Percentiles rank a stretch among this genome's conserved stretches.
Conservation (phyloP, 2,113 vertebrate species). For the Apus apus region DNA sequence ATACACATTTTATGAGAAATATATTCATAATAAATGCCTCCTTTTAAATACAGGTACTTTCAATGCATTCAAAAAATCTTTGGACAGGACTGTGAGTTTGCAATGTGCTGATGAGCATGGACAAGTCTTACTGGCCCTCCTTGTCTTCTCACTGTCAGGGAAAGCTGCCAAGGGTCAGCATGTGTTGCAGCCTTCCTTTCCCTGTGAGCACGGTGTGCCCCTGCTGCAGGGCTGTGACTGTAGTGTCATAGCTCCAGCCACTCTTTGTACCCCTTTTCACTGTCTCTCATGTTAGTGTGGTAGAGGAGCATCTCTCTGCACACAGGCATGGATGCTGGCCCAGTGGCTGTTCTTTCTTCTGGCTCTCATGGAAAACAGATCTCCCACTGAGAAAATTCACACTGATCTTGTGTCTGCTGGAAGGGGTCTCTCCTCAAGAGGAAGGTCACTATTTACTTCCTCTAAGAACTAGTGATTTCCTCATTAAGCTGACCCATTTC, state of each 20-base stretch:
- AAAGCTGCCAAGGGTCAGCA: neutral
- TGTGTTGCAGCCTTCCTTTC: neutral
- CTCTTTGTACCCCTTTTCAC: neutral
- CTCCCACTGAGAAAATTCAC: neutral
- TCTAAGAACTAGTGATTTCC: neutral
- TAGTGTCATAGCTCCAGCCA: neutral
- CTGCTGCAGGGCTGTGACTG: neutral
- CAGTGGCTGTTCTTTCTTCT: neutral
- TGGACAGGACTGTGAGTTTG: neutral
- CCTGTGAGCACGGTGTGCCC: neutral
- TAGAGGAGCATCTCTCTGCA: neutral
- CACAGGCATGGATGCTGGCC: neutral
- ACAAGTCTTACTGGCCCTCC: neutral
- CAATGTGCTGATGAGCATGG: neutral
- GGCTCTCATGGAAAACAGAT: neutral
- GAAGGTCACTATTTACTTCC: neutral
- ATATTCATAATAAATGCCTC: neutral
- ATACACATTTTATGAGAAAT: neutral
- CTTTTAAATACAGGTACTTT: neutral
- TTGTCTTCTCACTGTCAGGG: neutral
- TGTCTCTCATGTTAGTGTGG: neutral
- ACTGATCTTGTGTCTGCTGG: accelerated
- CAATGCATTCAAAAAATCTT: neutral
- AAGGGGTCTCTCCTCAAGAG: neutral
- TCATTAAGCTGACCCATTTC: neutral